Evolutionary conservation across 1,140 invertebrate species (phyloP), one percentile per base, ranked within the genome.

Genomic region (Dendroctonus valens): DNA sequence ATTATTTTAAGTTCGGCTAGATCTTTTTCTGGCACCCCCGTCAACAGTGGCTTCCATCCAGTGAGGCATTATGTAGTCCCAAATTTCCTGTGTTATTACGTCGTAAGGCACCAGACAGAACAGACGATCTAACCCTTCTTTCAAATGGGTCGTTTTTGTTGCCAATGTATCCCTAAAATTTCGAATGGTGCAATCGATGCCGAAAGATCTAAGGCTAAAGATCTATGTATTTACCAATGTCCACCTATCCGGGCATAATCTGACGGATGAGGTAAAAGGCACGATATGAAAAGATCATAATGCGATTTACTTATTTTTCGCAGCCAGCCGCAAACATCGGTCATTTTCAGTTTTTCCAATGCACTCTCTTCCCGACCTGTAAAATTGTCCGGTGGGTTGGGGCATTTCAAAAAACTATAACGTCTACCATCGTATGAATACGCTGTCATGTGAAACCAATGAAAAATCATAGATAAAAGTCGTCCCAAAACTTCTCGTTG

Each of bases 401-500:
- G 26, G 26, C 26, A 26, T 26, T 26, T 26, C 26, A 26, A 26
- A 1, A 26, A 26, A 1, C 3, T 26, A 26, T 26, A 26, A 26
- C 1, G 26, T 26, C 26, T 26, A 95, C 95, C 94, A 83, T 97
- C 94, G 76, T 95, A 96, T 12, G 96, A 89, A 80, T 94, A 96
- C 7, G 95, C 94, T 41, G 96, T 98, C 66, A 96, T 91, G 83
- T 98, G 93, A 83, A 99, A 99, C 97, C 97, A 99, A 81, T 99
- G 95, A 83, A 99, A 99, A 59, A 99, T 84, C 85, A 97, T 96
- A 59, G 93, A 92, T 38, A 99, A 83, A 70, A 99, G 85, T 71
- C 96, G 84, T 14, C 96, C 95, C 41, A 99, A 83, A 41, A 94
- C 88, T 79, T 96, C 92, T 75, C 90, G 82, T 5, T 93, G 90